A percentile compares a stretch with the other conserved stretches of the same genome.
These are phyloP conservation scores for Rhea pennata DNA, from an alignment of 2,113 vertebrate species.

Conservation along the genomic window DNA sequence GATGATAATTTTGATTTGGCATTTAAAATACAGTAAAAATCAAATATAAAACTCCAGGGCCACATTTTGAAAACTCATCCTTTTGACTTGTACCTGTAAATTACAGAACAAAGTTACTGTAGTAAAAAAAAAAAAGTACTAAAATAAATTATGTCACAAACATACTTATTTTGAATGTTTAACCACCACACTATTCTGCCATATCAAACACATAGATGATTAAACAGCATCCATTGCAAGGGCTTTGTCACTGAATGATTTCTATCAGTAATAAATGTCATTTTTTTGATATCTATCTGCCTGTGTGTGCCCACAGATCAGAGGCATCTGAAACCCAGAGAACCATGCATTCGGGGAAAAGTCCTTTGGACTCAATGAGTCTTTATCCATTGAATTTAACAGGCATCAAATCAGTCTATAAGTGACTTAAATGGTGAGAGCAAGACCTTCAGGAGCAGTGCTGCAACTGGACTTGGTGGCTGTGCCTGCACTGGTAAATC, in stretches of 20 bases:
- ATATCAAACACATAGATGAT: neutral
- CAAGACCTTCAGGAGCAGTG: neutral
- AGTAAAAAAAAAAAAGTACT: neutral
- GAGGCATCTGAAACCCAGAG: neutral
- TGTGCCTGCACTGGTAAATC: neutral
- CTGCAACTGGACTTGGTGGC: neutral
- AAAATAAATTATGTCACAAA: constrained; percentile 24
- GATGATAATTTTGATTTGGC: constrained; percentile 41
- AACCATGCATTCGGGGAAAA: neutral
- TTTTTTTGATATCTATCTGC: neutral
- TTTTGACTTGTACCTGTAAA: constrained; percentile 14
- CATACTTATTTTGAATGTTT: neutral
- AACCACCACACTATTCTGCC: neutral
- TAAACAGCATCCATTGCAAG: neutral
- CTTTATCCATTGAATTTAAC: neutral
- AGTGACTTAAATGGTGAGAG: neutral
- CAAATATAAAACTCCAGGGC: neutral
- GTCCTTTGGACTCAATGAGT: neutral
- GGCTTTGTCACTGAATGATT: neutral
- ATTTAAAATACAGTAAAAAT: constrained; percentile 40
- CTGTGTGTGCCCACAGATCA: neutral
- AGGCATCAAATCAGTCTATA: neutral
- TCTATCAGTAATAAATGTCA: neutral
- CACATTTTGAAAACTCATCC: neutral
- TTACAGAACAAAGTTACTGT: neutral